Conservation (phyloP, 1,140 invertebrate species). For the Chionoecetes opilio region DNA sequence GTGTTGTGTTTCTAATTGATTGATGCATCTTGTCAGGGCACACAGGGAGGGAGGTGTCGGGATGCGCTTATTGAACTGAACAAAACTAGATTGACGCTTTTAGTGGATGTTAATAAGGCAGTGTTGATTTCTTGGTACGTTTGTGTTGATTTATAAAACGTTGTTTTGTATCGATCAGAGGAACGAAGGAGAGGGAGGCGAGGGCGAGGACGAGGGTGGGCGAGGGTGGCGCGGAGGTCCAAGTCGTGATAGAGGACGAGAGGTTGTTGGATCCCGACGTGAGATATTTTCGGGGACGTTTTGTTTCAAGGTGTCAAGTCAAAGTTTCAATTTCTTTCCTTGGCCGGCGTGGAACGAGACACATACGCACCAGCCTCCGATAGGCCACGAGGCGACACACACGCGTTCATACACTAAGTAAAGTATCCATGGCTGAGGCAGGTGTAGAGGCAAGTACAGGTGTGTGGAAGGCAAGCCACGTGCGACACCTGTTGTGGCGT, state of each 20-base stretch:
- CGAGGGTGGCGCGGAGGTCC: background rate
- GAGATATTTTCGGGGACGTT: background rate
- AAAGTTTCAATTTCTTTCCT: too few species aligned
- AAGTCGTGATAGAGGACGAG: background rate
- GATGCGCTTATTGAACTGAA: too few species aligned
- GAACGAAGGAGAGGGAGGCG: background rate
- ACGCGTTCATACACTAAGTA: background rate
- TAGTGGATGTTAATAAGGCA: too few species aligned
- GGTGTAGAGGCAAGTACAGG: background rate
- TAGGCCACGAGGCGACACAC: background rate
- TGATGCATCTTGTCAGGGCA: too few species aligned
- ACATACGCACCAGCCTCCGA: background rate
- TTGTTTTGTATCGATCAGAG: background rate
- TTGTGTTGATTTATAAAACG: too few species aligned
- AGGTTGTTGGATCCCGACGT: background rate
- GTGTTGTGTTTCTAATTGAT: too few species aligned
- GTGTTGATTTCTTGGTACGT: too few species aligned
- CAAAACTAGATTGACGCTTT: too few species aligned
- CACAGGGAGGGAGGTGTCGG: too few species aligned
- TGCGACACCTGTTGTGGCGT: constrained; percentile 73
- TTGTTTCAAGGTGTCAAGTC: too few species aligned
- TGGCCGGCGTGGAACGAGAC: background rate
- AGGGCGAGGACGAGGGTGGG: background rate
- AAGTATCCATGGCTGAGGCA: background rate
- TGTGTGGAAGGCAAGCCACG: constrained; percentile 32